Conservation (phyloP, 2,888 invertebrate species). For the Megalurothrips usitatus region DNA sequence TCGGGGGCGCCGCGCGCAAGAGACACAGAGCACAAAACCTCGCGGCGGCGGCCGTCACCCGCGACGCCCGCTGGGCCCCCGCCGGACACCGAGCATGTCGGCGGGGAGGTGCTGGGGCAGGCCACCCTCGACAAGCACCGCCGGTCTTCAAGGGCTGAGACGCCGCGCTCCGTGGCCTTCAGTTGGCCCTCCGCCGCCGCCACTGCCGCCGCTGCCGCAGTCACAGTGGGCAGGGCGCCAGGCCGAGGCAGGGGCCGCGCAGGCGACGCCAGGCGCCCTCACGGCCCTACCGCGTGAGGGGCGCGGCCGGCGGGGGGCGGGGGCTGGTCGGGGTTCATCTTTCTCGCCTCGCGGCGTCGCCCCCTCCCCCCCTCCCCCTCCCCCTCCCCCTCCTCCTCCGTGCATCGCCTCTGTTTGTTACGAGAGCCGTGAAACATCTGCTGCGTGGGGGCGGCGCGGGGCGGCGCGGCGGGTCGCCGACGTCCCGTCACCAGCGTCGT, state of each 20-base stretch:
- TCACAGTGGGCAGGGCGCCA: neutral
- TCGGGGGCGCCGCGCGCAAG: no score
- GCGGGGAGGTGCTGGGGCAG: no score
- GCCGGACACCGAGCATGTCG: no score
- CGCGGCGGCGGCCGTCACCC: no score
- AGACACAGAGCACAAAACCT: no score
- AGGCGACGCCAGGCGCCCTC: neutral
- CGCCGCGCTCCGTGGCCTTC: no score
- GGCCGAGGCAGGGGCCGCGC: neutral
- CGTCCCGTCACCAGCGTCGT: neutral
- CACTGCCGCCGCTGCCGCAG: neutral
- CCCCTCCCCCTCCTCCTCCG: neutral
- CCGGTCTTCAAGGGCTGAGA: no score
- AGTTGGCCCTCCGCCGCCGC: no score
- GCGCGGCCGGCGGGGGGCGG: neutral
- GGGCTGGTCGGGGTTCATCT: neutral
- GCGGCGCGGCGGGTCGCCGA: neutral
- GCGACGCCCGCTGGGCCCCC: no score
- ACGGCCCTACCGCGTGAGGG: neutral
- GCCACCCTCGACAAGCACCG: no score
- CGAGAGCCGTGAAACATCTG: conserved; percentile 3
- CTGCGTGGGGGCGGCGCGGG: neutral
- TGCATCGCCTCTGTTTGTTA: conserved; percentile 9
- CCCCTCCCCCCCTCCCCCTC: neutral
- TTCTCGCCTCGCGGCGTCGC: neutral